Conservation (phyloP, 2,113 vertebrate genomes). For the Nicator chloris region DNA sequence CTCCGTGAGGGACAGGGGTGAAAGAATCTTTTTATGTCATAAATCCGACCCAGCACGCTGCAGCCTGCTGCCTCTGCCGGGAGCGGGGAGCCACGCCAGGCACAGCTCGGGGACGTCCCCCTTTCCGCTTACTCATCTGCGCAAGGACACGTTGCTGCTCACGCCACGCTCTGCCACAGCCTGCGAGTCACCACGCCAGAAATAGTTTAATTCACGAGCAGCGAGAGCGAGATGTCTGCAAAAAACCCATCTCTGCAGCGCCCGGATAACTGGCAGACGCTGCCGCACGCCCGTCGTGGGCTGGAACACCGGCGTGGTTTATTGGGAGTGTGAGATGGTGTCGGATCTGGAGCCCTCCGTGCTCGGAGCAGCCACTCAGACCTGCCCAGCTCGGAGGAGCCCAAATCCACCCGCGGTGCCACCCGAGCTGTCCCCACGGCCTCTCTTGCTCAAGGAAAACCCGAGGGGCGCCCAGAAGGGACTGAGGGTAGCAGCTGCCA, state of each 20-base stretch:
- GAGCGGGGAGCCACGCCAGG: neutral
- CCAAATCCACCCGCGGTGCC: neutral
- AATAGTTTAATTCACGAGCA: neutral
- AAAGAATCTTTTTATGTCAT: neutral
- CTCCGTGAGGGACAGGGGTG: neutral
- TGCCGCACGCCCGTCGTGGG: accelerated
- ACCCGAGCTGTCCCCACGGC: neutral
- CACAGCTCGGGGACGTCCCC: neutral
- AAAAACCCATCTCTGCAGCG: neutral
- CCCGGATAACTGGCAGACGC: accelerated
- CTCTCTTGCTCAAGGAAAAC: neutral
- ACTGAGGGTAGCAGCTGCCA: accelerated
- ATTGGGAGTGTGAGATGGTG: accelerated
- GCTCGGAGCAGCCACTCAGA: neutral
- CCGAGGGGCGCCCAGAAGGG: neutral
- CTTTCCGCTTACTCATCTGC: neutral
- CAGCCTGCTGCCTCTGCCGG: neutral
- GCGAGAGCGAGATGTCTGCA: neutral
- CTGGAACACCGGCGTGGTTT: accelerated
- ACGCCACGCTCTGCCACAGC: neutral
- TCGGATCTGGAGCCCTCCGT: neutral
- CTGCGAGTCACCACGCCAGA: neutral
- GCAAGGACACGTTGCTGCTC: neutral
- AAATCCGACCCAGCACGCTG: neutral
- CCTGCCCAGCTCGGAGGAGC: neutral